Conservation (phyloP, 1,140 invertebrate genomes). For the Lucilia sericata region DNA sequence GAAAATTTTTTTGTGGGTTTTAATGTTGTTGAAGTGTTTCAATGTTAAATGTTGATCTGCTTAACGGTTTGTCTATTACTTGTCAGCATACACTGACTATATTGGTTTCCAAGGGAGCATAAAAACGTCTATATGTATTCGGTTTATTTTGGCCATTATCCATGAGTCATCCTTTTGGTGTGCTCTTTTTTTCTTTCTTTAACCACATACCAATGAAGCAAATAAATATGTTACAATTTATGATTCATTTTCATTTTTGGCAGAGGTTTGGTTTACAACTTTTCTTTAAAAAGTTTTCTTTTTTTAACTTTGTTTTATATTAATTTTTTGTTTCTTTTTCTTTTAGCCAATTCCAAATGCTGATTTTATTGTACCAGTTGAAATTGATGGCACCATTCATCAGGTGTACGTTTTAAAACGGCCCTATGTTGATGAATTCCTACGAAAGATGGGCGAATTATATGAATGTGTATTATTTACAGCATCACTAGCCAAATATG, state of each 20-base stretch:
- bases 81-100: not conserved
- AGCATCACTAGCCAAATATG: constrained; percentile 99
- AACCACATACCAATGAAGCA: not conserved
- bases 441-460: constrained; percentile 96
- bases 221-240: not conserved
- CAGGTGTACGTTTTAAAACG: constrained; percentile 99
- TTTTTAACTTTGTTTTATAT: not conserved
- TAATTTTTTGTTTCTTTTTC: constrained; percentile 50
- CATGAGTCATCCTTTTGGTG: not conserved
- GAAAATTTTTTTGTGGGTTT: not conserved
- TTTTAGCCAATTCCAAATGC: constrained; percentile 98
- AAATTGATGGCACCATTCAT: constrained; percentile 99
- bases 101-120: not conserved
- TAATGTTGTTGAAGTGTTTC: constrained; percentile 7
- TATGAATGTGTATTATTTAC: constrained; percentile 99
- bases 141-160: not conserved
- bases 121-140: not conserved
- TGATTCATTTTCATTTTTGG: not conserved
- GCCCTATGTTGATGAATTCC: constrained; percentile 99
- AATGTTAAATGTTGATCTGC: not conserved
- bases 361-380: constrained; percentile 99
- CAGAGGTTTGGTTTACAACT: not conserved
- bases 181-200: not conserved
- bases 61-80: not conserved
- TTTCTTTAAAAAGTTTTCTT: too few species aligned